These are phyloP conservation scores for Cheirogaleus medius DNA, from an alignment of 2,113 vertebrate species.

Conservation along the genomic window DNA sequence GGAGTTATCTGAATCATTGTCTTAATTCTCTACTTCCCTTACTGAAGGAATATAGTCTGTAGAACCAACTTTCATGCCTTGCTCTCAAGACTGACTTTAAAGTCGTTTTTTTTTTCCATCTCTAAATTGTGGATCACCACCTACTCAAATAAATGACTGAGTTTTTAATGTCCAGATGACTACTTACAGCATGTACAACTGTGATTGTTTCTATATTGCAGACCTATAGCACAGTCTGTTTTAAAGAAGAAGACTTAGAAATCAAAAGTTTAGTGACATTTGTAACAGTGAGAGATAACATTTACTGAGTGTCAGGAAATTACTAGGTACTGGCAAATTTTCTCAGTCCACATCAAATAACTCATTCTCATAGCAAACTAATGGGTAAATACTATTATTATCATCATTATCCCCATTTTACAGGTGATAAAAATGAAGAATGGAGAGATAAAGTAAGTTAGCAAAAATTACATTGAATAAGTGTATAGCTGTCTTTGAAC, in stretches of 20 bases:
- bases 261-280: neutral
- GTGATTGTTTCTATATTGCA: neutral
- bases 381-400: neutral
- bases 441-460: neutral
- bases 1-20: neutral
- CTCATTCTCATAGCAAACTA: neutral
- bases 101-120: neutral
- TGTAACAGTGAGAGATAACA: neutral
- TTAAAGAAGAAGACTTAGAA: neutral
- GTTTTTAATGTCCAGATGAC: neutral
- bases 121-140: neutral
- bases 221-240: neutral
- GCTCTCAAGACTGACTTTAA: neutral
- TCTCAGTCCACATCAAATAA: neutral
- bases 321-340: neutral
- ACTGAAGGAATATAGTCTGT: neutral
- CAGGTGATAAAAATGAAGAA: neutral
- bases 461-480: neutral
- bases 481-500: neutral
- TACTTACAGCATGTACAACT: neutral
- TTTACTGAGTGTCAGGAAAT: neutral
- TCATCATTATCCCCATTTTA: neutral
- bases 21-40: neutral
- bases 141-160: neutral
- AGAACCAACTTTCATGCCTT: neutral